Base-by-base conservation (phyloP, 2,797 vertebrate genomes). In the Danio kyathit region DNA sequence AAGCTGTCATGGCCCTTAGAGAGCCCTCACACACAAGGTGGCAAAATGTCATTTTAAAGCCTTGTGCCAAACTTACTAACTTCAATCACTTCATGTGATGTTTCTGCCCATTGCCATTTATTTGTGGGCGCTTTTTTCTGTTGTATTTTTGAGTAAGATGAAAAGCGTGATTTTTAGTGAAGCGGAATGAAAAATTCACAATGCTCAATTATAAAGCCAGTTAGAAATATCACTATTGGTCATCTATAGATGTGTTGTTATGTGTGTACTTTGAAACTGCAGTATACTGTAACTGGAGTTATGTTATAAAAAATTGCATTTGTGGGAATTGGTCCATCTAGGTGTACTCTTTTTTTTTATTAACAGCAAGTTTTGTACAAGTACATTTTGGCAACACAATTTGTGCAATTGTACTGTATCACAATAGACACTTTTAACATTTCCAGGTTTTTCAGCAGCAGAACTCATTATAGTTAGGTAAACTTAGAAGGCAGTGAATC, bases 81-180 rank as follows among this genome's bases (percentile, higher is more conserved):
- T 52, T 41, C 14, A 44, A 54, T 57, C 21, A 5, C 38, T 73
- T 65, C 3, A 66, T 44, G 7, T 65, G 46, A 17, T 48, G 14
- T 56, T 63, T 59, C 29, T 46, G 16, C 54, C 10, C 14, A 64
- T n/a, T 41, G 59, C 12, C 12, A 80, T 76, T 59, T 67, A 76
- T 69, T 14, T 40, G 9, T 79, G 12, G 29, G 6, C 17, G 61
- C 14, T 60, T 59, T 44, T n/a, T 9, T 41, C 3, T 75, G 10
- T 64, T 51, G 5, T 40, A n/a, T 16, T 57, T 29, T 60, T 29
- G 19, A n/a, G 41, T 59, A 9, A 29, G 21, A 74, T 61, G 1
- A n/a, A 3, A 59, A 49, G 48, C 40, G 1, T 44, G 41, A 29
- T 29, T 29, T 3, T 1, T 29, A 29, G 29, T 29, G 3, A 29